Percentiles rank a stretch among this genome's conserved stretches.
These are phyloP conservation scores for Phalangium opilio DNA, from an alignment of 2,888 invertebrate species.

Conservation along the genomic window DNA sequence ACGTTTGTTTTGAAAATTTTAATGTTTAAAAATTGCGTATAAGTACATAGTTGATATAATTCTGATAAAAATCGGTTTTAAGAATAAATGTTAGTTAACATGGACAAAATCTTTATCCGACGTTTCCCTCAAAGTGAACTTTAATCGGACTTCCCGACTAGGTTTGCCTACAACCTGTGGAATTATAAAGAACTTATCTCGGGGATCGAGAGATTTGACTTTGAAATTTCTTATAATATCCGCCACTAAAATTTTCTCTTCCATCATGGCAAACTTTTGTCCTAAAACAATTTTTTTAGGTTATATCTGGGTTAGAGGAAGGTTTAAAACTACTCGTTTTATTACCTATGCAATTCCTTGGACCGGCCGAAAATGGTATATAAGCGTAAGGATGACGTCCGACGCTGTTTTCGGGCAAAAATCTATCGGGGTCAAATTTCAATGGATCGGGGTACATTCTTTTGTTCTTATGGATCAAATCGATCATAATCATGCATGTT, in stretches of 20 bases:
- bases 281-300: constrained; percentile 1
- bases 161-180: constrained; percentile 12
- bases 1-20: too few species aligned
- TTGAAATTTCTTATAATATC: constrained; percentile 8
- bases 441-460: constrained; percentile 28
- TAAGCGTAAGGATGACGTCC: constrained; percentile 28
- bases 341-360: constrained; percentile 30
- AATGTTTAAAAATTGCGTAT: too few species aligned
- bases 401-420: constrained; percentile 23
- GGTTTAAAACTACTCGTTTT: too few species aligned
- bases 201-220: constrained; percentile 3
- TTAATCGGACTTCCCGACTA: too few species aligned
- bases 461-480: constrained; percentile 26
- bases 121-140: too few species aligned
- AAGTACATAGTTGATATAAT: too few species aligned
- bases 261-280: constrained; percentile 15
- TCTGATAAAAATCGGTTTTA: too few species aligned
- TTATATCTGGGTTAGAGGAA: too few species aligned
- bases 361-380: constrained; percentile 31
- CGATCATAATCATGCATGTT: constrained; percentile 6
- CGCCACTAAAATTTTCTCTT: constrained; percentile 12
- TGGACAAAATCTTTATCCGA: too few species aligned
- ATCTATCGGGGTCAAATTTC: constrained; percentile 29
- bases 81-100: too few species aligned
- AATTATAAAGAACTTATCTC: constrained; percentile 8